Base-by-base conservation (phyloP, 2,797 vertebrate species). In the Phrynocephalus guinanensis region DNA sequence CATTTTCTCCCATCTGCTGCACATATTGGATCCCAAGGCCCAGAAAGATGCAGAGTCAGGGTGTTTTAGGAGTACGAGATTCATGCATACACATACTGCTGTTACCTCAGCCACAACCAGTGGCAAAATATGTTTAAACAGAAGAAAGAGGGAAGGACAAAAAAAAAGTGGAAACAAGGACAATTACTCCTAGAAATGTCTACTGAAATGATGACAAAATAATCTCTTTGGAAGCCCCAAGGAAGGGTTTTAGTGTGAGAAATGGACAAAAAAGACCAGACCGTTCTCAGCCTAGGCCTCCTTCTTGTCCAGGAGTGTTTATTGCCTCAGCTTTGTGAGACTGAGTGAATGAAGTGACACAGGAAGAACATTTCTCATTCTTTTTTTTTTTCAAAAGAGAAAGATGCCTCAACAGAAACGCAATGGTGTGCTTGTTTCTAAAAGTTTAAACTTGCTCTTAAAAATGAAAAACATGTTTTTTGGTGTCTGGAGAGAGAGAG, bases 291-390 rank as follows among this genome's bases (percentile, higher is more conserved):
- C 33, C 81, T 3, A 66, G 28, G n/a, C 48, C 60, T 30, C 28
- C 79, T 1, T 72, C 70, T 75, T 48, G 56, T n/a, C 28, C n/a
- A 50, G 28, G 68, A 30, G 8, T 86, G 33, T 48, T 87, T 82
- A 52, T 26, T 72, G 68, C 63, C 71, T 88, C 87, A 77, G 68
- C 71, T 89, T 87, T 89, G 88, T 71, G 87, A 70, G 86, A 76
- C 88, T 82, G 33, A 84, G 26, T 20, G 44, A 44, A 79, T 28
- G 87, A 89, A 87, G 0, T 91, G 87, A 88, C 80, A 82, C 87
- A 91, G 81, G 77, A 84, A 90, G 90, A 92, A 72, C 67, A 78
- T 6, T 56, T 66, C 5, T 11, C 13, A 15, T 48, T 67, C 24
- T 10, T 48, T 28, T 67, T 26, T 67, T 28, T n/a, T 71, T 15